Conservation (phyloP, 2,113 vertebrate species). For the Chaetura pelagica region DNA sequence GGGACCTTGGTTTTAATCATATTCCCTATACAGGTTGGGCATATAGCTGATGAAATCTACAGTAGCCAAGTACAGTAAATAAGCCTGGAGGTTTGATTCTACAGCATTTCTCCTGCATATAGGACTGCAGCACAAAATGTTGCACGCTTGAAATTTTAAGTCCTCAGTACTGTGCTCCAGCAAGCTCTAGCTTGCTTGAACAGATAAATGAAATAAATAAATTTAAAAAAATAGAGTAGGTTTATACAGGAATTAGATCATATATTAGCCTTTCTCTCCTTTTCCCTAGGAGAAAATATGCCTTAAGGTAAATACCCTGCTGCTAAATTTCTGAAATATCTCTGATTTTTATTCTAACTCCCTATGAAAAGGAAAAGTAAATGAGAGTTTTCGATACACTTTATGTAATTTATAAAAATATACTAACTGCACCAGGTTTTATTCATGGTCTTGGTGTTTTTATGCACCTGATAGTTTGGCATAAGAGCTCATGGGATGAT, state of each 20-base stretch:
- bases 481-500: not conserved
- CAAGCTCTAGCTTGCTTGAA: not conserved
- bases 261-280: not conserved
- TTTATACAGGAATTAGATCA: not conserved
- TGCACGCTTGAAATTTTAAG: not conserved
- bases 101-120: not conserved
- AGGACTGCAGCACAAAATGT: not conserved
- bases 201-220: not conserved
- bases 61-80: not conserved
- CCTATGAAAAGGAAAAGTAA: not conserved
- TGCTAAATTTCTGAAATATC: not conserved
- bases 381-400: not conserved
- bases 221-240: not conserved
- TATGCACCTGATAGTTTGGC: not conserved
- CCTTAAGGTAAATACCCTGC: not conserved
- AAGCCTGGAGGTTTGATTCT: not conserved
- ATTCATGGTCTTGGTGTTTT: not conserved
- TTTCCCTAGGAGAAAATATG: not conserved
- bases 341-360: not conserved
- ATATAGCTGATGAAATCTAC: not conserved
- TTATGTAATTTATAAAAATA: not conserved
- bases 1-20: not conserved
- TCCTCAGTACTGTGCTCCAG: not conserved
- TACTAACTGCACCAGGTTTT: not conserved
- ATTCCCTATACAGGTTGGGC: not conserved